A percentile compares a stretch with the other conserved stretches of the same genome.
phyloP scores from a whole-genome alignment of 2,888 invertebrate genomes.

The Arctia plantaginis region DNA sequence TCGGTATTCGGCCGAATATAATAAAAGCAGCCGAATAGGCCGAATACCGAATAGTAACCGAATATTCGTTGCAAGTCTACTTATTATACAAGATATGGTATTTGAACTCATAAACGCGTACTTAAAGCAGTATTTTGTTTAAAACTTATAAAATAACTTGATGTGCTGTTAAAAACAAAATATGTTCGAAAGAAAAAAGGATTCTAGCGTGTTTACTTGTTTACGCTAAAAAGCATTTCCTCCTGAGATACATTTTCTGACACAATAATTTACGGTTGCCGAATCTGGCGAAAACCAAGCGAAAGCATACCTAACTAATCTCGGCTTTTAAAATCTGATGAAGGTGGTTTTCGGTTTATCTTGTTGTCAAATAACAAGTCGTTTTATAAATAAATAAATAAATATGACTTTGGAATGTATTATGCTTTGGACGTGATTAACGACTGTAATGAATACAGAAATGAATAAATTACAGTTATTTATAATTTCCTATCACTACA shows the following conservation, averaged over 20 bases:
- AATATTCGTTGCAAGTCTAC: no score
- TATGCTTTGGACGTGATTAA: slow-evolving; percentile 39
- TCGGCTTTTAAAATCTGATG: background rate
- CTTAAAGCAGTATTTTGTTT: background rate
- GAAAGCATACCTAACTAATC: background rate
- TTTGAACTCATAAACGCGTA: background rate
- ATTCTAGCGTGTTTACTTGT: background rate
- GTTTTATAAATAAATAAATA: slow-evolving; percentile 2
- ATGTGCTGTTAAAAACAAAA: background rate
- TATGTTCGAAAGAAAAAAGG: background rate
- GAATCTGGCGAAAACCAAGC: background rate
- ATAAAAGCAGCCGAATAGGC: no score
- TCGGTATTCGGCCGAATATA: no score
- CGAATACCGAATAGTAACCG: no score
- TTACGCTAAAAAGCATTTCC: background rate
- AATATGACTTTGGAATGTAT: slow-evolving; percentile 34
- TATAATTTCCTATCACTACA: background rate
- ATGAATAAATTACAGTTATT: background rate
- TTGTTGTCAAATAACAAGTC: background rate
- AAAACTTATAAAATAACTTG: background rate
- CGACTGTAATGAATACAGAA: background rate
- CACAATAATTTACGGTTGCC: background rate
- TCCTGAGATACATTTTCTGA: background rate
- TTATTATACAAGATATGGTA: no score
- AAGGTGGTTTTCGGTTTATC: background rate